Percentiles rank a stretch among this genome's conserved stretches.
Evolutionary conservation across 2,888 invertebrate species (phyloP).

Genomic region (Chloroclystis v-ata): DNA sequence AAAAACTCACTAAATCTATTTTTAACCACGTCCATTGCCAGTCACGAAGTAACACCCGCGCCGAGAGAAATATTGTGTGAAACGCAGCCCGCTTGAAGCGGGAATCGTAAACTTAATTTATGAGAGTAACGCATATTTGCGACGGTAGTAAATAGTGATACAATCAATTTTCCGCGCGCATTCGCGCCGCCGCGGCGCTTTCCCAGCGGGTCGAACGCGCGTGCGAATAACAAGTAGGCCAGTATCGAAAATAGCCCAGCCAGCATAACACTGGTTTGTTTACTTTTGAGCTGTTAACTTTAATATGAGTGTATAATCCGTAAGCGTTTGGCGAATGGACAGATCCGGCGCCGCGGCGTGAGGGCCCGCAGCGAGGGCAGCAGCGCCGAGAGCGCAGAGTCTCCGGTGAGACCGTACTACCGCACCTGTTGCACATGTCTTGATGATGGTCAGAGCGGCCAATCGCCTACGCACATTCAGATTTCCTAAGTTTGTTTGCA

Average conservation of each 20-base stretch:
- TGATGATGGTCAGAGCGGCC: conserved; percentile 30
- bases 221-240: conserved; percentile 24
- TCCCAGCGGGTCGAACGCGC: conserved; percentile 3
- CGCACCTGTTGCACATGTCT: conserved; percentile 35
- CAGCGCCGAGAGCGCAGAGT: conserved; percentile 9
- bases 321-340: not conserved
- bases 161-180: conserved; percentile 26
- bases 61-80: conserved; percentile 58
- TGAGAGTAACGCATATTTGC: conserved; percentile 36
- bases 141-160: conserved; percentile 43
- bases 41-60: conserved; percentile 62
- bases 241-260: conserved; percentile 22
- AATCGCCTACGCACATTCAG: too few species aligned
- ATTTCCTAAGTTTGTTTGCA: too few species aligned
- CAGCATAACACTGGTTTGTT: conserved; percentile 21
- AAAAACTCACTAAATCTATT: conserved; percentile 71
- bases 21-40: conserved; percentile 70
- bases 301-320: not conserved
- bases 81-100: conserved; percentile 41
- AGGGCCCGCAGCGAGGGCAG: not conserved
- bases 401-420: conserved; percentile 17
- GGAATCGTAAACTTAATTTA: conserved; percentile 48
- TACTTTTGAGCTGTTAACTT: conserved; percentile 18
- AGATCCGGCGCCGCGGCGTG: not conserved
- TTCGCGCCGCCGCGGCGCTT: conserved; percentile 8